Conservation (phyloP, 2,113 vertebrate genomes). For the Barnardius zonarius region DNA sequence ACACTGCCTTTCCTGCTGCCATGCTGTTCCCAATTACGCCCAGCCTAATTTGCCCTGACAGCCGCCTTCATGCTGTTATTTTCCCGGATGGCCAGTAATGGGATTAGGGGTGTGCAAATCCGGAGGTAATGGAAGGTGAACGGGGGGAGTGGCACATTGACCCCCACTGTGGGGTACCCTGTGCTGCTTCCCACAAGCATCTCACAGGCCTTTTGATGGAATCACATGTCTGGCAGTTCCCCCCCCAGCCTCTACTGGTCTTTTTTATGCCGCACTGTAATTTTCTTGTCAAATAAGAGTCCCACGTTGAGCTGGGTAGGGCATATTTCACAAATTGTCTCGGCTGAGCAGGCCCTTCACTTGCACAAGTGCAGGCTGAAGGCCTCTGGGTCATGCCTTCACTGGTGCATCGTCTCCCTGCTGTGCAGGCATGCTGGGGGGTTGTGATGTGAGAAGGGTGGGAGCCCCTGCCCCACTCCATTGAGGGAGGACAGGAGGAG, state of each 20-base stretch:
- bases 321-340: background rate
- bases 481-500: background rate
- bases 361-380: background rate
- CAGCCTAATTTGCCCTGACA: constrained; percentile 18
- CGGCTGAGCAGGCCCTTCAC: background rate
- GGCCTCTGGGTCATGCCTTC: fast-evolving
- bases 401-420: background rate
- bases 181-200: fast-evolving
- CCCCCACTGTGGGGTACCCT: fast-evolving
- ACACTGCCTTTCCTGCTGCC: fast-evolving
- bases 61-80: background rate
- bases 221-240: background rate
- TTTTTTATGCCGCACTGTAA: background rate
- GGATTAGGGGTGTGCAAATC: constrained; percentile 16
- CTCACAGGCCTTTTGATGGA: background rate
- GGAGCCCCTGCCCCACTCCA: background rate
- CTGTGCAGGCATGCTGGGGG: background rate
- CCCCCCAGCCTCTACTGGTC: background rate
- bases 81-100: background rate
- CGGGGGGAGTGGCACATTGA: fast-evolving
- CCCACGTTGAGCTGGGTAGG: background rate
- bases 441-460: fast-evolving
- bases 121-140: background rate
- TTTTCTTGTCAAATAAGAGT: constrained; percentile 49
- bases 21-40: background rate